phyloP scores from a whole-genome alignment of 2,888 invertebrate species.

The Brachynemurus nebulosus region DNA sequence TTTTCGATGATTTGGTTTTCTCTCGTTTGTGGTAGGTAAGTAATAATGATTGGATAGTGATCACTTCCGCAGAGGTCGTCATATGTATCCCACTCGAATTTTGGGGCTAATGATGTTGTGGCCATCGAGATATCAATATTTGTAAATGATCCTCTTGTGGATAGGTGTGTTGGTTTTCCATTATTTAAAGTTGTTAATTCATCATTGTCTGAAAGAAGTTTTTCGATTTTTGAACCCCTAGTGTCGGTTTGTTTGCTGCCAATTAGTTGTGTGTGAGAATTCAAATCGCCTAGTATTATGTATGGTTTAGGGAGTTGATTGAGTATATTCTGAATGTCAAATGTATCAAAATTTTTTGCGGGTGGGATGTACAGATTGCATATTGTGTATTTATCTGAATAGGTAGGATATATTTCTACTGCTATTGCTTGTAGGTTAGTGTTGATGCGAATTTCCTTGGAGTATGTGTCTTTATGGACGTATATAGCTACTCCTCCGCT shows the following conservation, averaged over 20 bases:
- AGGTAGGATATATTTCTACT: background rate
- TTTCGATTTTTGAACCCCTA: background rate
- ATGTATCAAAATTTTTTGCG: background rate
- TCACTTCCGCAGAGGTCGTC: slow-evolving; percentile 14
- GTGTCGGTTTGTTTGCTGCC: background rate
- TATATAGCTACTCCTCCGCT: slow-evolving; percentile 16
- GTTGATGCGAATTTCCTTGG: slow-evolving; percentile 9
- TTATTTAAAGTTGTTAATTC: no score
- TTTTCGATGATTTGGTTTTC: slow-evolving; percentile 1
- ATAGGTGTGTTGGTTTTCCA: background rate
- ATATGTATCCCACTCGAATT: slow-evolving; percentile 8
- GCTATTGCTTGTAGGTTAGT: slow-evolving; percentile 13
- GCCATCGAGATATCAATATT: background rate
- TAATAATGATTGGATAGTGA: slow-evolving; percentile 16
- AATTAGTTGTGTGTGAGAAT: background rate
- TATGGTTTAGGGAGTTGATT: background rate
- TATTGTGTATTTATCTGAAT: background rate
- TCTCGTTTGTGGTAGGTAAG: background rate
- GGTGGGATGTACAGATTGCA: background rate
- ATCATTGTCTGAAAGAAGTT: background rate
- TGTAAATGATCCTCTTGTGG: background rate
- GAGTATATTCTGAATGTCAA: background rate
- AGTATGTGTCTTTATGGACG: slow-evolving; percentile 9
- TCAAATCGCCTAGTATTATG: background rate
- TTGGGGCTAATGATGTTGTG: slow-evolving; percentile 5